These are phyloP conservation scores for Parus major DNA, from an alignment of 2,113 vertebrate genomes.

Conservation along the genomic window DNA sequence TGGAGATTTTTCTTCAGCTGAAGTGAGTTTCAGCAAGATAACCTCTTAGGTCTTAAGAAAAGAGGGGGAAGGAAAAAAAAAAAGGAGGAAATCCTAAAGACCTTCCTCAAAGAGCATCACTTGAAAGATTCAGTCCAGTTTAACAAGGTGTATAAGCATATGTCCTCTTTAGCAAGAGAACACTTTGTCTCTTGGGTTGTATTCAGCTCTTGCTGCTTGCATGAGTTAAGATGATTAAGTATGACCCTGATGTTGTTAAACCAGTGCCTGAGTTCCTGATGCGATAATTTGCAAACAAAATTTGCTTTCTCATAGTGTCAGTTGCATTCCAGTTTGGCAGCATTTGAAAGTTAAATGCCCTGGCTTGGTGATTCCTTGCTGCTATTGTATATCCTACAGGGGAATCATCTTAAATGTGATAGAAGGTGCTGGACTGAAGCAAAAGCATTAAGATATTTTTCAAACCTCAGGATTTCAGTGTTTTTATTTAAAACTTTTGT, in stretches of 20 bases:
- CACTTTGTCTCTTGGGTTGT: neutral
- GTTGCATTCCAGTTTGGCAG: neutral
- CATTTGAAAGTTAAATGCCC: neutral
- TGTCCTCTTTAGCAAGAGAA: neutral
- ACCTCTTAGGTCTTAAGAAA: neutral
- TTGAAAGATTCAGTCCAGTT: neutral
- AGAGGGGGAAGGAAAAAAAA: accelerated
- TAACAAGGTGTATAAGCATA: neutral
- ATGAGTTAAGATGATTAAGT: neutral
- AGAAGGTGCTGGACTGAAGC: neutral
- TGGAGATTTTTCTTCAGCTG: neutral
- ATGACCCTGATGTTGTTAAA: conserved; percentile 10
- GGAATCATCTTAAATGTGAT: neutral
- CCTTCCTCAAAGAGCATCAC: neutral
- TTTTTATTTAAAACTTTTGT: neutral
- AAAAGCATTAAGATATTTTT: neutral
- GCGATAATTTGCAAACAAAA: neutral
- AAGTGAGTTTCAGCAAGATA: neutral
- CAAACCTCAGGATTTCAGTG: neutral
- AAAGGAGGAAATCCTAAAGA: neutral
- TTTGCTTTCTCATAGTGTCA: neutral
- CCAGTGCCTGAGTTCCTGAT: neutral
- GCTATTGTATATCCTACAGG: neutral
- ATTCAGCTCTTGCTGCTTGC: neutral
- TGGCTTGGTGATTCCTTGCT: neutral